A percentile compares a stretch with the other conserved stretches of the same genome.
phyloP scores from a whole-genome alignment of 2,113 vertebrate genomes.

The Hyaena hyaena region DNA sequence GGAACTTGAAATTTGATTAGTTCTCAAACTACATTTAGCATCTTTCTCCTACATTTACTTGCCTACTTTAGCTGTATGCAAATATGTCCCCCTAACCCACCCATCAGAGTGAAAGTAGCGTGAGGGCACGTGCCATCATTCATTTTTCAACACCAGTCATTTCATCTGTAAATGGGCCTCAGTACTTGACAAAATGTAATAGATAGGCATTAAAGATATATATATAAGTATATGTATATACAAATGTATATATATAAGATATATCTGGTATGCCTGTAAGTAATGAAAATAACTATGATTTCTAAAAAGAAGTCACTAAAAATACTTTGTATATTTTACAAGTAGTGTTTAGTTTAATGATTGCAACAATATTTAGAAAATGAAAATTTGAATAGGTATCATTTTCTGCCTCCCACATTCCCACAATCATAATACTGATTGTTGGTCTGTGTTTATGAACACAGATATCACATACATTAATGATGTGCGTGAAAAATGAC shows the following conservation, averaged over 20 bases:
- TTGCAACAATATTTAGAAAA: neutral
- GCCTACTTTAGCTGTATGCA: neutral
- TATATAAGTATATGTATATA: neutral
- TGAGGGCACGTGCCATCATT: neutral
- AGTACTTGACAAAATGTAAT: neutral
- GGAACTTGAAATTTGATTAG: neutral
- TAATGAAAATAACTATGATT: neutral
- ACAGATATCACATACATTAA: neutral
- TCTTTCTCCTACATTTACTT: neutral
- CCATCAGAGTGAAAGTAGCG: neutral
- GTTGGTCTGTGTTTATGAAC: neutral
- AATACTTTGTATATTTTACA: conserved; percentile 6
- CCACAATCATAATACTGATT: neutral
- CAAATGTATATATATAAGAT: neutral
- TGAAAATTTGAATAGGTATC: neutral
- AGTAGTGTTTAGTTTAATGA: neutral
- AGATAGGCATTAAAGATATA: neutral
- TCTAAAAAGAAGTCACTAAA: neutral
- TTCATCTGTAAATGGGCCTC: neutral
- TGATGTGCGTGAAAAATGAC: neutral
- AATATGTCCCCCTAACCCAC: neutral
- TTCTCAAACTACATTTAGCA: neutral
- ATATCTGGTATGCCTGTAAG: neutral
- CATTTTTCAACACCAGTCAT: neutral
- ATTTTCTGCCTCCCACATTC: neutral